Conservation (phyloP, 2,113 vertebrate genomes). For the Garra rufa region DNA sequence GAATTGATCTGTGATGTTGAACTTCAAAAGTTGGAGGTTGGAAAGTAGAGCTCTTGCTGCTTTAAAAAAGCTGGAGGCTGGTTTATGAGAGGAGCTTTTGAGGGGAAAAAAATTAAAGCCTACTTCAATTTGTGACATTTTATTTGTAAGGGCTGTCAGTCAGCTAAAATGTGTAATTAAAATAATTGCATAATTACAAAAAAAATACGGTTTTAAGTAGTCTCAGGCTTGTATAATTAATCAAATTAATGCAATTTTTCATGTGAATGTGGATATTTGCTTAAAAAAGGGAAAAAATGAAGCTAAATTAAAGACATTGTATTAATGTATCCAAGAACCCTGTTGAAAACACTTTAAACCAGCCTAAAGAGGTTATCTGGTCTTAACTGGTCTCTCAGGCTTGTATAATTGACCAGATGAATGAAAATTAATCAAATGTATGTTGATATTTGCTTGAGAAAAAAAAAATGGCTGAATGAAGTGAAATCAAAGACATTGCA, state of each 20-base stretch:
- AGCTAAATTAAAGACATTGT: not conserved
- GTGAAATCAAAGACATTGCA: not conserved
- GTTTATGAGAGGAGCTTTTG: not conserved
- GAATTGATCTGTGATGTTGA: slow-evolving; percentile 21
- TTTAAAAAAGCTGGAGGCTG: not conserved
- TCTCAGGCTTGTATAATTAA: not conserved
- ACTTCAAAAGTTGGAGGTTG: slow-evolving; percentile 18
- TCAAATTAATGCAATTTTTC: not conserved
- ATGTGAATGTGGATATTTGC: not conserved
- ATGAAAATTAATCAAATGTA: not conserved
- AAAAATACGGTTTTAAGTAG: not conserved
- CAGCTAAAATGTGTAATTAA: not conserved
- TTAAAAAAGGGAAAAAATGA: not conserved
- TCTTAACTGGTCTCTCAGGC: not conserved
- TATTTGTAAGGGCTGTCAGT: not conserved
- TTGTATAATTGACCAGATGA: not conserved
- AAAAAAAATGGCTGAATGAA: too few species aligned
- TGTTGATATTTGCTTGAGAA: not conserved
- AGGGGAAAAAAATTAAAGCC: not conserved
- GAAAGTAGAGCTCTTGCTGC: not conserved
- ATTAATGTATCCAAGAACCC: not conserved
- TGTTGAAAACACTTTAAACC: not conserved
- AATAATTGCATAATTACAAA: not conserved
- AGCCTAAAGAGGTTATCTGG: not conserved
- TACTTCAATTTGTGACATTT: not conserved